Base-by-base conservation (phyloP, 2,797 vertebrate genomes). In the Furcifer pardalis region DNA sequence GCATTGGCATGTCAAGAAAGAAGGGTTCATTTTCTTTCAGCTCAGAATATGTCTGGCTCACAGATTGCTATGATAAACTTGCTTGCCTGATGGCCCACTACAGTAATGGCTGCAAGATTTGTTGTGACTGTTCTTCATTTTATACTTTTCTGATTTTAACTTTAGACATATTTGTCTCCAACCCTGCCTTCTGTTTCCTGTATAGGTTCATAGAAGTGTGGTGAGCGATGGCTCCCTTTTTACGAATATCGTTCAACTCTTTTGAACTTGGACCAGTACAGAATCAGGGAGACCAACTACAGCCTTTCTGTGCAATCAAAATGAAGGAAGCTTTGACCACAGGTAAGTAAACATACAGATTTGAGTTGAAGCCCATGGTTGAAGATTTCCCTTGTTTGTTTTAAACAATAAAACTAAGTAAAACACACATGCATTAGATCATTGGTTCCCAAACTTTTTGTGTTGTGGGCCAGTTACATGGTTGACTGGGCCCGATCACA, bases 311-410 rank as follows among this genome's bases (percentile, higher is more conserved):
- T 89, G 98, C 98, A 4, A 94, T 99, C 92, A 99, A 97, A 95
- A 97, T 99, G 97, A 99, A 99, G 94, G 99, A 99, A 95, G 97
- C 98, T 0, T 89, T 99, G 92, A 97, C 88, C 93, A 99, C 99
- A 95, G 98, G 99, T 99, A 93, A 89, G 46, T 56, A 56, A 56
- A 56, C 52, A 56, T 56, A 17, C 52, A 5, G 19, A 21, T 56
- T 56, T 56, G 35, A 37, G 66, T 37, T 68, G 66, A 4, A 21
- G 27, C 37, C 32, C 32, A 68, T n/a, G n/a, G 63, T 17, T 30
- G 3, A 3, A 32, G 63, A n/a, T n/a, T 32, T 1, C 63, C n/a
- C n/a, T 13, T 65, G 30, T n/a, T 12, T 65, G 30, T 32, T 65
- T 32, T 65, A 65, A n/a, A n/a, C n/a, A 46, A 49, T 27, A 46